Percentiles rank a stretch among this genome's conserved stretches.
phyloP scores from a whole-genome alignment of 64 coral and sea anemone species.

The Actinia tenebrosa region DNA sequence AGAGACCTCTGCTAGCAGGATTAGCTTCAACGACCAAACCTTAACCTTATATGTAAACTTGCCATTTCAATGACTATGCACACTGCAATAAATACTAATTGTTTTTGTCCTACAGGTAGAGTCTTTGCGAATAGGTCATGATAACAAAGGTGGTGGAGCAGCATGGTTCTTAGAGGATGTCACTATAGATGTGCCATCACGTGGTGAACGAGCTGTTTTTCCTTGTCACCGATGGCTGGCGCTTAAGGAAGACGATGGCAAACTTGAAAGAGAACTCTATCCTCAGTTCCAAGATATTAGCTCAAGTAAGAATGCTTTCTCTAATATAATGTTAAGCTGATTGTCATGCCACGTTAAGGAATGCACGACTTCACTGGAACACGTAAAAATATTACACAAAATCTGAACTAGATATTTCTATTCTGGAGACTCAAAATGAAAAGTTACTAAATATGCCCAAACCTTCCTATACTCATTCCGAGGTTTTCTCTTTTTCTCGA shows the following conservation, averaged over 20 bases:
- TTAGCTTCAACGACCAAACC: no score
- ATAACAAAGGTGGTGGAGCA: conserved; percentile 54
- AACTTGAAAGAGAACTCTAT: conserved; percentile 74
- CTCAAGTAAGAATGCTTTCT: conserved; percentile 52
- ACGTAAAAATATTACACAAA: no score
- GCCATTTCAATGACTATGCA: no score
- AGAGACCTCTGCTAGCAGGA: no score
- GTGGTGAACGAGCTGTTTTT: conserved; percentile 70
- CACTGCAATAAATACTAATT: not conserved
- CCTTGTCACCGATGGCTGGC: conserved; percentile 87
- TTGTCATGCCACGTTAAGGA: no score
- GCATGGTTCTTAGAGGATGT: conserved; percentile 87
- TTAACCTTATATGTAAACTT: no score
- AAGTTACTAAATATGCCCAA: no score
- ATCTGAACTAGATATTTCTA: no score
- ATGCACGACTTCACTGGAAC: no score
- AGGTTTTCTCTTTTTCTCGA: not conserved
- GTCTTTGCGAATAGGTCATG: conserved; percentile 75
- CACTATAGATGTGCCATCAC: conserved; percentile 75
- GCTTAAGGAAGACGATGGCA: conserved; percentile 77
- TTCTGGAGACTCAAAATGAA: no score
- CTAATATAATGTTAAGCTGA: not conserved
- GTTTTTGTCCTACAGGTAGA: conserved; percentile 28
- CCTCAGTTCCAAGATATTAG: conserved; percentile 41
- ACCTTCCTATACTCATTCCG: no score